These are phyloP conservation scores for Pseudoatta argentina DNA, from an alignment of 1,140 invertebrate genomes.

Conservation along the genomic window DNA sequence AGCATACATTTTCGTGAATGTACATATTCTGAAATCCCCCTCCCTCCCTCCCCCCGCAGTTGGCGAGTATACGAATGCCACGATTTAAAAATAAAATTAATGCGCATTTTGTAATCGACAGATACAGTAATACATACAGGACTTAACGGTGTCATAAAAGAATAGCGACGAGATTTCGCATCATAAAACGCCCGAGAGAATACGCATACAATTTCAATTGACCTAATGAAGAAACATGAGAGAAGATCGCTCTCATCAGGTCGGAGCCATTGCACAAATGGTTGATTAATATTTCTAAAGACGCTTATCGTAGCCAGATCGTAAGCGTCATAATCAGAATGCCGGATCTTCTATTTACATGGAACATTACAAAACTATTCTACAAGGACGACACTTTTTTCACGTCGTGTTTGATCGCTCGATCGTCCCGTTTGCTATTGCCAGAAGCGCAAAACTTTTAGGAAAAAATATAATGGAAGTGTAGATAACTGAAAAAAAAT, in stretches of 20 bases:
- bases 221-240: conserved; percentile 36
- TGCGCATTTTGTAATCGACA: background rate
- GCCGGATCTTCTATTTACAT: background rate
- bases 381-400: conserved; percentile 37
- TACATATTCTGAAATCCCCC: background rate
- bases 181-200: conserved; percentile 24
- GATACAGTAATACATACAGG: background rate
- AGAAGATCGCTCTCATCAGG: conserved; percentile 1
- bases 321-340: conserved; percentile 12
- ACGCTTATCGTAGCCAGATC: conserved; percentile 10
- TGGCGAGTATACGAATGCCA: background rate
- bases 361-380: conserved; percentile 30
- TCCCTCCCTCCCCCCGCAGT: too few relatives aligned
- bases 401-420: background rate
- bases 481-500: background rate
- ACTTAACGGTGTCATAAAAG: background rate
- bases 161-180: conserved; percentile 11
- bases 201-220: conserved; percentile 14
- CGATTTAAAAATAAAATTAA: conserved; percentile 17
- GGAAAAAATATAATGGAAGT: background rate
- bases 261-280: conserved; percentile 35
- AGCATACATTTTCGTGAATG: background rate
- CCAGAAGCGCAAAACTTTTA: background rate
- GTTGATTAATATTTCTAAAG: conserved; percentile 55
- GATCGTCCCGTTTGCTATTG: background rate